Base-by-base conservation (phyloP, 2,888 invertebrate genomes). In the Perizoma flavofasciatum region DNA sequence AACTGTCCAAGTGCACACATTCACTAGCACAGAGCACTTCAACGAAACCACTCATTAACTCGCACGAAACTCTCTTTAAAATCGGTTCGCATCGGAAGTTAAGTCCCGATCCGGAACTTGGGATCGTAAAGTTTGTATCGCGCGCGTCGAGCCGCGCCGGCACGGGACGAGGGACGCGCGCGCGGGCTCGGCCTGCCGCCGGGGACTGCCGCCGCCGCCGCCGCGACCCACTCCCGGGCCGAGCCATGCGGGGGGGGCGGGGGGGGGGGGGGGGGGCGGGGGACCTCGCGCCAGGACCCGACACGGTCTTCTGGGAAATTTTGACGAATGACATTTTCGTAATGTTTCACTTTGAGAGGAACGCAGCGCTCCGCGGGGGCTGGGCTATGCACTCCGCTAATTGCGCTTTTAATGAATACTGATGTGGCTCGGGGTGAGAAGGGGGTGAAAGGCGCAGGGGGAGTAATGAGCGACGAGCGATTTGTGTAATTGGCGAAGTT, bases 251-350 rank as follows among this genome's bases (percentile, higher is more conserved):
- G 34, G 41, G 35, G 49, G 43, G 10, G 48, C 0, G 6, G 35
- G 50, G 22, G 10, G 55, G 34, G 10, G 45, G 10, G 33, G 57
- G 47, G 52, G 35, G 51, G 55, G 53, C 55, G 56, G 40, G 53
- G 45, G 55, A 34, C 51, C 35, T 57, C 49, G 49, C 52, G 57
- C 61, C 55, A 66, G 65, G 67, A 70, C 65, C 8, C 59, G 63
- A 57, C 72, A 73, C 72, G 74, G 74, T 83, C 86, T 83, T 83
- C 78, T 74, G 84, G 85, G 85, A 86, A 85, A 85, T 84, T 84
- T 83, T 85, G 86, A 86, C 85, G 86, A 85, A 85, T 82, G 84
- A 85, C 85, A 85, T 85, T 82, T 82, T 78, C 81, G 82, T 81
- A 82, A 83, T 78, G 83, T 81, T 78, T 78, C 79, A 78, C 78